These are phyloP conservation scores for Atractosteus spatula DNA, from an alignment of 2,113 vertebrate genomes.

Conservation along the genomic window DNA sequence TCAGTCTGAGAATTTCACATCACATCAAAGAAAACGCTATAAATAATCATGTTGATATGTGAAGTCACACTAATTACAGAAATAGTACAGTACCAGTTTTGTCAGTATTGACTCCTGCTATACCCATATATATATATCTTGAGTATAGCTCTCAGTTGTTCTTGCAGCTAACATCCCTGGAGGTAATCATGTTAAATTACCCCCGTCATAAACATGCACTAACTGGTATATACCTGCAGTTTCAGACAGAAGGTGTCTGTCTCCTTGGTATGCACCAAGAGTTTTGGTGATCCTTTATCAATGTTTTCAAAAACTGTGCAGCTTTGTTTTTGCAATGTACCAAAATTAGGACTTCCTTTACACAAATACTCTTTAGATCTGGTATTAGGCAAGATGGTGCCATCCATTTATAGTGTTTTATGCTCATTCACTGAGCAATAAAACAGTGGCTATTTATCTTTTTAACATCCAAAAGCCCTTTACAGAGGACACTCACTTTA, in stretches of 20 bases:
- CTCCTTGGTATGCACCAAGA: not conserved
- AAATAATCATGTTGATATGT: not conserved
- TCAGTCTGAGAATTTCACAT: no score
- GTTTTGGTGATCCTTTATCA: not conserved
- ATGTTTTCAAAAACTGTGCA: no score
- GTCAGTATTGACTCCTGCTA: no score
- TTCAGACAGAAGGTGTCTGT: not conserved
- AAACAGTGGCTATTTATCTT: no score
- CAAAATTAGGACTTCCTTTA: no score
- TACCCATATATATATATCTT: not conserved
- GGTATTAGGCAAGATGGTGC: no score
- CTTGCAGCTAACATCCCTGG: not conserved
- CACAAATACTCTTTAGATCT: no score
- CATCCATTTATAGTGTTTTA: no score
- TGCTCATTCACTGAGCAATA: no score
- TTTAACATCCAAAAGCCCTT: no score
- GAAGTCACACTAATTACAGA: not conserved
- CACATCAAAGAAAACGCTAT: not conserved
- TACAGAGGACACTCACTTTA: no score
- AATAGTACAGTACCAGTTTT: not conserved
- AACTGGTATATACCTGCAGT: not conserved
- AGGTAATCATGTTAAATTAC: slow-evolving; percentile 9
- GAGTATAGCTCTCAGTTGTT: not conserved
- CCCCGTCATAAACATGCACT: slow-evolving; percentile 5
- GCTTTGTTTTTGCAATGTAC: no score